Percentiles rank a stretch among this genome's conserved stretches.
Evolutionary conservation across 2,797 vertebrate genomes (phyloP).

Genomic region (Myotis vivesi): DNA sequence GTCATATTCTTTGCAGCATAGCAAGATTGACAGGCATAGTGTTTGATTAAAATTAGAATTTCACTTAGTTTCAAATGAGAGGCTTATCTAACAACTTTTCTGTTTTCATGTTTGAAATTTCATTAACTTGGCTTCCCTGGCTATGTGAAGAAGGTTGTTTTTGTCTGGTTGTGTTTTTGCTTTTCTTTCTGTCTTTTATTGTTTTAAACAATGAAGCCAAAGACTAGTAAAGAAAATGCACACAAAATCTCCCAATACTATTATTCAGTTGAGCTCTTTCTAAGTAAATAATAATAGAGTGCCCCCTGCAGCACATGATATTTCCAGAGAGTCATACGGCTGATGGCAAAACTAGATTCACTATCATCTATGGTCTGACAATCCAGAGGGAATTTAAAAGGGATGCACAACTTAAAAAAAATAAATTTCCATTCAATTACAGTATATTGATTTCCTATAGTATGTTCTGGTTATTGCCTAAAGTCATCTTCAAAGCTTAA

Average conservation of each 20-base stretch:
- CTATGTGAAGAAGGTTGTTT: neutral
- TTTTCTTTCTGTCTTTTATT: neutral
- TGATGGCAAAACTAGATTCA: neutral
- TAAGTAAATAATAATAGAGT: conserved; percentile 7
- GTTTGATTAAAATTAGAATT: neutral
- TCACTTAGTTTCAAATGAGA: neutral
- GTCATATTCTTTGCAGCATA: neutral
- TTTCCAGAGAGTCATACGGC: neutral
- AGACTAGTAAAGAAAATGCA: conserved; percentile 26
- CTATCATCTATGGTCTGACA: neutral
- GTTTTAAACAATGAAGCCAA: neutral
- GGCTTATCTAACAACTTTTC: neutral
- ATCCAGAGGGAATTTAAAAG: conserved; percentile 19
- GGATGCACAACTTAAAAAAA: conserved; percentile 36
- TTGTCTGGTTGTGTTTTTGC: neutral
- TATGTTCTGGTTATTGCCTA: neutral
- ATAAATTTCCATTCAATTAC: conserved; percentile 48
- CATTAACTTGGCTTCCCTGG: neutral
- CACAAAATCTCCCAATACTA: neutral
- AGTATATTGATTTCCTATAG: conserved; percentile 48
- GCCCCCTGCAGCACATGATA: neutral
- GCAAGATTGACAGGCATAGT: neutral
- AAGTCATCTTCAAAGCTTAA: conserved; percentile 58
- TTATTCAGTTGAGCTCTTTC: conserved; percentile 1
- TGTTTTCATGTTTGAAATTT: neutral